A percentile compares a stretch with the other conserved stretches of the same genome.
These are phyloP conservation scores for Vanessa tameamea DNA, from an alignment of 1,140 invertebrate genomes.

Conservation along the genomic window DNA sequence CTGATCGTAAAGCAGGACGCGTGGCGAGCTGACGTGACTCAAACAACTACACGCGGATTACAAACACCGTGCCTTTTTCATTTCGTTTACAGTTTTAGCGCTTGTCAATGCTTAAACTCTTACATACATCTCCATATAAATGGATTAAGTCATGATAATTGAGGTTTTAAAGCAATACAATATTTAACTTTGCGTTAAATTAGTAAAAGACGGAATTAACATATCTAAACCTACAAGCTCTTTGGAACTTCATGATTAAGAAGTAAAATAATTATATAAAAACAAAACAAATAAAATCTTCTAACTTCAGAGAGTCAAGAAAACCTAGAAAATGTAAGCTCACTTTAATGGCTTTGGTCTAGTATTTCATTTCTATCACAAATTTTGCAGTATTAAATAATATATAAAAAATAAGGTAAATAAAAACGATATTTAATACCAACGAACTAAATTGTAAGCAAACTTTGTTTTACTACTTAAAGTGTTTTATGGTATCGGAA, in stretches of 20 bases:
- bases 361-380: slow-evolving; percentile 18
- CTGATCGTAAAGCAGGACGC: slow-evolving; percentile 52
- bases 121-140: slow-evolving; percentile 60
- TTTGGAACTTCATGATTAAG: no score
- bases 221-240: neutral
- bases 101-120: slow-evolving; percentile 67
- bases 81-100: slow-evolving; percentile 57
- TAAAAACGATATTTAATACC: slow-evolving; percentile 1
- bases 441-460: neutral
- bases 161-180: neutral
- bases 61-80: slow-evolving; percentile 56
- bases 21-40: slow-evolving; percentile 58
- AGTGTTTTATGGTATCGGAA: slow-evolving; percentile 5
- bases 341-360: slow-evolving; percentile 27
- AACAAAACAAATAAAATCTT: neutral
- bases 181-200: neutral
- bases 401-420: neutral
- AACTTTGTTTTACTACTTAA: slow-evolving; percentile 1
- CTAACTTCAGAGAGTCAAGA: neutral
- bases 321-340: neutral
- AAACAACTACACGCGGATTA: slow-evolving; percentile 55
- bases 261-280: neutral
- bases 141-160: slow-evolving; percentile 28
- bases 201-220: neutral
- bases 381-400: neutral